These are phyloP conservation scores for Epinotia nisella DNA, from an alignment of 2,888 invertebrate species.

Conservation along the genomic window DNA sequence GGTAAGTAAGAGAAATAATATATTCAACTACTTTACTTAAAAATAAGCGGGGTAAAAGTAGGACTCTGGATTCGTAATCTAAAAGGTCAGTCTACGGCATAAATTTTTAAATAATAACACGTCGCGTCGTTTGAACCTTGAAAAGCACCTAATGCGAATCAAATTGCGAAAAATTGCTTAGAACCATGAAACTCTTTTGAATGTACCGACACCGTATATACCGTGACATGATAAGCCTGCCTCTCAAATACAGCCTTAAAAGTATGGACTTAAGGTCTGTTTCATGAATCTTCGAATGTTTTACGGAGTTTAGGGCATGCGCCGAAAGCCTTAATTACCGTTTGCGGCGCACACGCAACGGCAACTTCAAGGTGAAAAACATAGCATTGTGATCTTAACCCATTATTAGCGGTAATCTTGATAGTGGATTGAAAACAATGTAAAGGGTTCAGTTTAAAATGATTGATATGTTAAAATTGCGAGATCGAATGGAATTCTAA, in stretches of 20 bases:
- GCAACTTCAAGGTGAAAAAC: conserved; percentile 61
- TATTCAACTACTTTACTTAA: too few relatives aligned
- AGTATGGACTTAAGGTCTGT: not conserved
- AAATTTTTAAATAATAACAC: not conserved
- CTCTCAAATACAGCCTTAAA: conserved; percentile 4
- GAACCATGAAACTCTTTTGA: conserved; percentile 24
- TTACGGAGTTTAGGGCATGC: conserved; percentile 49
- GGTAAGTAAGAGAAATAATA: not conserved
- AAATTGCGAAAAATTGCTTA: conserved; percentile 31
- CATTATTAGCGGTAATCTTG: conserved; percentile 52
- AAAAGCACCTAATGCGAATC: conserved; percentile 31
- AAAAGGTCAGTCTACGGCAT: not conserved
- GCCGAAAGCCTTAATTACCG: conserved; percentile 60
- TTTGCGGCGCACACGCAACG: conserved; percentile 65
- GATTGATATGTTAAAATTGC: conserved; percentile 15
- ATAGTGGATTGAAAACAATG: conserved; percentile 26
- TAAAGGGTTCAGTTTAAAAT: conserved; percentile 25
- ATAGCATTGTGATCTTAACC: conserved; percentile 66
- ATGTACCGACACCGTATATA: conserved; percentile 10
- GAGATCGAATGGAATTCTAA: not conserved
- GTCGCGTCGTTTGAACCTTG: not conserved
- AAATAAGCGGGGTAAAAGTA: not conserved
- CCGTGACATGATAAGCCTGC: not conserved
- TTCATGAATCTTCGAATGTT: conserved; percentile 49
- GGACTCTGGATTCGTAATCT: not conserved